These are phyloP conservation scores for Microtus ochrogaster DNA, from an alignment of 2,113 vertebrate genomes.

Conservation along the genomic window DNA sequence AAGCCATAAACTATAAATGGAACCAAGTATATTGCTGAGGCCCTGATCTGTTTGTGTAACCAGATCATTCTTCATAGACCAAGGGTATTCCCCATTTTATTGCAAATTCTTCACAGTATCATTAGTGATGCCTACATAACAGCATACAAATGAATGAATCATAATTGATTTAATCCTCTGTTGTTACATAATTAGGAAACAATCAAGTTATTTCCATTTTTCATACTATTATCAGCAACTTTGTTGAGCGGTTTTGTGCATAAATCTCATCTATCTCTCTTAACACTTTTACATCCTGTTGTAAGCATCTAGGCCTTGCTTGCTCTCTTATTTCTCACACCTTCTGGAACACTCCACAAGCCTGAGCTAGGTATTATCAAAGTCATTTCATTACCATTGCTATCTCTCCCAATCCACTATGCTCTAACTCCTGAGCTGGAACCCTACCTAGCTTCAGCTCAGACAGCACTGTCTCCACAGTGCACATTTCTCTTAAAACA, in stretches of 20 bases:
- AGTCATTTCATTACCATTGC: not conserved
- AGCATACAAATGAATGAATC: constrained; percentile 52
- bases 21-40: not conserved
- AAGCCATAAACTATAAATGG: not conserved
- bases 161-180: constrained; percentile 61
- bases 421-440: not conserved
- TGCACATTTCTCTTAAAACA: constrained; percentile 30
- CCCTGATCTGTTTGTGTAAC: not conserved
- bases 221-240: constrained; percentile 24
- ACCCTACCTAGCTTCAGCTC: not conserved
- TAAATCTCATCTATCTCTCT: constrained; percentile 21
- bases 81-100: constrained; percentile 35
- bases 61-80: constrained; percentile 29
- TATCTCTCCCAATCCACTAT: not conserved
- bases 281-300: not conserved
- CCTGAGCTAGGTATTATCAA: not conserved
- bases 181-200: constrained; percentile 61
- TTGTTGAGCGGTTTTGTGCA: not conserved
- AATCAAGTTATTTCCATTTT: constrained; percentile 66
- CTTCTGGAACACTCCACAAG: not conserved
- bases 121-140: constrained; percentile 38
- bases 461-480: not conserved
- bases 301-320: not conserved
- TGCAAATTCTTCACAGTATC: constrained; percentile 42
- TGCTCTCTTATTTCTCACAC: not conserved